Conservation (phyloP, 2,797 vertebrate genomes). For the Molossus alvarezi region DNA sequence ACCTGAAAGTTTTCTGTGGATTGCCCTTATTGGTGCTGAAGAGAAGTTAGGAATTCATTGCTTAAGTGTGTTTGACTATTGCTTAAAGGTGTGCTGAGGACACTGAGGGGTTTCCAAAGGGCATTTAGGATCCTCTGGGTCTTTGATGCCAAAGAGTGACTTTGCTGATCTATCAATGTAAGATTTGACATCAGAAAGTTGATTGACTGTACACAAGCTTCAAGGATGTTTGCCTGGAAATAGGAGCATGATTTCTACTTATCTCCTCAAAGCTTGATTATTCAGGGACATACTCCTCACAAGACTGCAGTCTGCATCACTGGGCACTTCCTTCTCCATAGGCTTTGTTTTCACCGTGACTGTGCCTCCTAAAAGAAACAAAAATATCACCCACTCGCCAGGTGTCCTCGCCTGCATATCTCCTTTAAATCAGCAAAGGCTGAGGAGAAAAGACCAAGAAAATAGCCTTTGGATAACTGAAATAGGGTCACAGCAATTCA, state of each 20-base stretch:
- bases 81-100: background rate
- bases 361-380: background rate
- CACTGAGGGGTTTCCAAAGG: background rate
- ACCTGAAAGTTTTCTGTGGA: background rate
- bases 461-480: background rate
- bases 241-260: conserved; percentile 39
- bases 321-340: background rate
- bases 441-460: background rate
- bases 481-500: background rate
- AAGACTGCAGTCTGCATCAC: background rate
- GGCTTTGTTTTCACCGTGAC: background rate
- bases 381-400: conserved; percentile 2
- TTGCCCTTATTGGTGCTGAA: background rate
- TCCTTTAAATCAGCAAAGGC: conserved; percentile 4
- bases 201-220: background rate
- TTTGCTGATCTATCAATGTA: background rate
- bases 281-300: background rate
- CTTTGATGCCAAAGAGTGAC: conserved; percentile 16
- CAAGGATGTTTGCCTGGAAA: conserved; percentile 37
- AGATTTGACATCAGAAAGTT: conserved; percentile 13
- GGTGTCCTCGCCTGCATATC: background rate
- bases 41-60: conserved; percentile 1
- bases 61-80: background rate
- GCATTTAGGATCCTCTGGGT: background rate
- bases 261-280: background rate